Evolutionary conservation across 2,888 invertebrate genomes (phyloP).

Genomic region (Polylopha cassiicola): DNA sequence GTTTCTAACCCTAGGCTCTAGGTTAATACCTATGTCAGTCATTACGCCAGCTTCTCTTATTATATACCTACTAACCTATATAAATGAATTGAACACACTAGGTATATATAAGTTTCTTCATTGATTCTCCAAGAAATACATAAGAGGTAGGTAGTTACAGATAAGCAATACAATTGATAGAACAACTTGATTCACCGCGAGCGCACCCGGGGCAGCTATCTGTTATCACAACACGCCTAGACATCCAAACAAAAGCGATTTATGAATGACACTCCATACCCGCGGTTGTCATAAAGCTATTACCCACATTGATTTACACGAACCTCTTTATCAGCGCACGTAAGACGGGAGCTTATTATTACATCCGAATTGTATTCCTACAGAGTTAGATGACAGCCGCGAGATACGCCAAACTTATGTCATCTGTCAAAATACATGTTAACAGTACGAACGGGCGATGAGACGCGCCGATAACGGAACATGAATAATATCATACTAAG

Average conservation of each 20-base stretch:
- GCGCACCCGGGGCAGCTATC: too few species aligned
- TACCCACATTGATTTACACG: constrained; percentile 55
- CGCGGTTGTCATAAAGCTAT: constrained; percentile 18
- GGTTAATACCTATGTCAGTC: too few species aligned
- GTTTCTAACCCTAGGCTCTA: too few species aligned
- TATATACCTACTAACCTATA: too few species aligned
- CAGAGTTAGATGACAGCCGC: constrained; percentile 58
- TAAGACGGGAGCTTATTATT: constrained; percentile 75
- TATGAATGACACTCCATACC: constrained; percentile 12
- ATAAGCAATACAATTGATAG: too few species aligned
- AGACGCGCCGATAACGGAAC: constrained; percentile 42
- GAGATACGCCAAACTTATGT: constrained; percentile 74
- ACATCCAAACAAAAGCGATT: constrained; percentile 41
- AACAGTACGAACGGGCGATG: constrained; percentile 62
- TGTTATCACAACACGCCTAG: too few species aligned
- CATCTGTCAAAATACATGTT: constrained; percentile 77
- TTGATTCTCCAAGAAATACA: too few species aligned
- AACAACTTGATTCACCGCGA: too few species aligned
- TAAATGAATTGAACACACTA: too few species aligned
- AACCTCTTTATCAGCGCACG: constrained; percentile 56
- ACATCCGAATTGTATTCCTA: constrained; percentile 71
- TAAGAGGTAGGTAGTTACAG: too few species aligned
- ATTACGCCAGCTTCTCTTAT: too few species aligned
- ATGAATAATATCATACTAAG: constrained; percentile 57
- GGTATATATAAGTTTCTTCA: too few species aligned